A percentile compares a stretch with the other conserved stretches of the same genome.
Conservation (phyloP, 1,140 invertebrate genomes). For the Leptopilina boulardi region DNA sequence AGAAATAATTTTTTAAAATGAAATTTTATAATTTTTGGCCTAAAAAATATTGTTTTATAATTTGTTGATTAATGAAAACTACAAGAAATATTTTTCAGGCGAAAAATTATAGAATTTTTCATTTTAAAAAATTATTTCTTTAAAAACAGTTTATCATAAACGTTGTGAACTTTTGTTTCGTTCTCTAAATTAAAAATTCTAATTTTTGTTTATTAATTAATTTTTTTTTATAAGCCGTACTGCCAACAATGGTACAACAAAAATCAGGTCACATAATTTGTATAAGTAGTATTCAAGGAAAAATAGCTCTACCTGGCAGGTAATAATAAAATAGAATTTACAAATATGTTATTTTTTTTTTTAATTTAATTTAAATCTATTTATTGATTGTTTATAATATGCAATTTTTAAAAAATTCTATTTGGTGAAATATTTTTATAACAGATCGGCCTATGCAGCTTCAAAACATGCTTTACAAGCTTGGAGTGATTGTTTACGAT, state of each 20-base stretch:
- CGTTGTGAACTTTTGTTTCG: too few species aligned
- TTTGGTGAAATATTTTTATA: too few species aligned
- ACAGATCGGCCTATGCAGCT: conserved; percentile 90
- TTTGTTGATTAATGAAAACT: too few species aligned
- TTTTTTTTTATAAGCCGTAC: conserved; percentile 79
- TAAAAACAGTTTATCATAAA: too few species aligned
- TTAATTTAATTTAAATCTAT: background rate
- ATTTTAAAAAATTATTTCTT: too few species aligned
- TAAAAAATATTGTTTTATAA: too few species aligned
- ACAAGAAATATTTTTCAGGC: too few species aligned
- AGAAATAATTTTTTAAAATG: too few species aligned
- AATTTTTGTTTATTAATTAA: conserved; percentile 15
- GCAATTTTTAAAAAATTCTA: too few species aligned
- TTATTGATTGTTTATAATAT: too few species aligned
- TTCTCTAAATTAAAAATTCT: conserved; percentile 57
- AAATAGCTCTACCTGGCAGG: conserved; percentile 88
- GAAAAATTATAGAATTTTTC: too few species aligned
- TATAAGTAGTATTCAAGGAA: conserved; percentile 95
- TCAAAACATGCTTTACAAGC: conserved; percentile 97
- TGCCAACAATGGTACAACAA: conserved; percentile 88
- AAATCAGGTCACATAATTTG: conserved; percentile 90
- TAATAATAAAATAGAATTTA: background rate
- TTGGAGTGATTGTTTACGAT: conserved; percentile 88
- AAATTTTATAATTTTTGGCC: too few species aligned
- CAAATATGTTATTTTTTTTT: background rate